Conservation (phyloP, 2,797 vertebrate genomes). For the Rhynchonycteris naso region DNA sequence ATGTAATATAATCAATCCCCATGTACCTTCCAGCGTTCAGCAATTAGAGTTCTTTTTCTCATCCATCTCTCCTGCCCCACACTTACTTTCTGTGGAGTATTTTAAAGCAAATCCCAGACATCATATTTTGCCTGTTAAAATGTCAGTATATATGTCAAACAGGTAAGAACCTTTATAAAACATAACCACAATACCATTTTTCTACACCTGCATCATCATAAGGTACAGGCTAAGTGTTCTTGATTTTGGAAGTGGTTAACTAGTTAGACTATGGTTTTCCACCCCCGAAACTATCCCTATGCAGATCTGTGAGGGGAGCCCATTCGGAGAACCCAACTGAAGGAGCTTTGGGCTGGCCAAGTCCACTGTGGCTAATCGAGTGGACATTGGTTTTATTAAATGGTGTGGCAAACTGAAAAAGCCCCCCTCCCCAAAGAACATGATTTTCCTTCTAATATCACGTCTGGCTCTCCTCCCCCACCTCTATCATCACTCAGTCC, state of each 20-base stretch:
- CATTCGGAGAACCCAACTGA: not conserved
- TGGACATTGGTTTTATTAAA: not conserved
- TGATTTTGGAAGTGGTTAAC: not conserved
- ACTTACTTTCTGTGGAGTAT: not conserved
- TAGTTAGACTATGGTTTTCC: not conserved
- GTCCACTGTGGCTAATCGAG: not conserved
- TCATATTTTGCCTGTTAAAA: not conserved
- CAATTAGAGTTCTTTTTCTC: not conserved
- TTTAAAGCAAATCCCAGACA: not conserved
- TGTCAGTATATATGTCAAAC: not conserved
- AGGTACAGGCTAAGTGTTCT: not conserved
- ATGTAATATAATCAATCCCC: not conserved
- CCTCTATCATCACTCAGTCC: not conserved
- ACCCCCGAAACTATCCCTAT: not conserved
- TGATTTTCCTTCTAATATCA: not conserved
- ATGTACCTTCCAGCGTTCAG: not conserved
- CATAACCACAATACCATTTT: not conserved
- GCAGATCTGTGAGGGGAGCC: not conserved
- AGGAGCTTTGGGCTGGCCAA: not conserved
- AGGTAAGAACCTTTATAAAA: not conserved
- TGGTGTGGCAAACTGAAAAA: not conserved
- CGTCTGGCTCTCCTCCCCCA: not conserved
- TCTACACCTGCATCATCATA: not conserved
- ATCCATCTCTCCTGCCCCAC: not conserved
- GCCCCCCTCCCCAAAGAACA: not conserved